Percentiles rank a stretch among this genome's conserved stretches.
phyloP scores from a whole-genome alignment of 2,113 vertebrate genomes.

The Neogale vison region DNA sequence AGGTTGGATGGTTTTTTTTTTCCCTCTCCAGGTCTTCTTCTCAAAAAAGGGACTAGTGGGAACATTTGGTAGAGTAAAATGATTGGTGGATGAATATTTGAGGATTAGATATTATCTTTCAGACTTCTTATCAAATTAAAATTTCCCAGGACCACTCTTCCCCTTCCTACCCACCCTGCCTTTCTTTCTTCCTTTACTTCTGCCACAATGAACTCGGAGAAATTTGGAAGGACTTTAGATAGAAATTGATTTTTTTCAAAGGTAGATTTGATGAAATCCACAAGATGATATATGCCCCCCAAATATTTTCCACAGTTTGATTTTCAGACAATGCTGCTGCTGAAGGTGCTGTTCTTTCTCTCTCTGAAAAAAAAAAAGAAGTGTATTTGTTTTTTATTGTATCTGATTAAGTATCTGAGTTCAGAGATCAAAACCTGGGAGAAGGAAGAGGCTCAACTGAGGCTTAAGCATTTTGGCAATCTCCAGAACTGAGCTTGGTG shows the following conservation, averaged over 20 bases:
- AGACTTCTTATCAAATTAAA: neutral
- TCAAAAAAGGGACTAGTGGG: neutral
- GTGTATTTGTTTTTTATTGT: neutral
- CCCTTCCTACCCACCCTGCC: neutral
- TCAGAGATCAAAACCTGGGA: neutral
- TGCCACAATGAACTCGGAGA: neutral
- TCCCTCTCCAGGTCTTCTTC: neutral
- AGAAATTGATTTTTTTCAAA: neutral
- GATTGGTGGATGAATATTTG: neutral
- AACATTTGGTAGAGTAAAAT: neutral
- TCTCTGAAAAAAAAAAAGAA: neutral
- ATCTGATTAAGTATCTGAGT: neutral
- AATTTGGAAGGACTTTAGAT: neutral
- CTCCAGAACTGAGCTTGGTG: neutral
- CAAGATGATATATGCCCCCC: neutral
- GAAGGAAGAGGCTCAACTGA: neutral
- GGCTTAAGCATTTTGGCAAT: neutral
- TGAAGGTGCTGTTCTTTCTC: neutral
- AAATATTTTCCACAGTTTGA: neutral
- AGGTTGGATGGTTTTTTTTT: neutral
- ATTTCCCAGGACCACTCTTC: neutral
- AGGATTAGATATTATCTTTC: neutral
- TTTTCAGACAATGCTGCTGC: neutral
- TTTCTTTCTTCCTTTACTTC: neutral
- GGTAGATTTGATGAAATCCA: neutral